Evolutionary conservation across 2,797 vertebrate genomes (phyloP), one percentile per base, ranked within the genome.

Genomic region (Melanotaenia parkinsoni): DNA sequence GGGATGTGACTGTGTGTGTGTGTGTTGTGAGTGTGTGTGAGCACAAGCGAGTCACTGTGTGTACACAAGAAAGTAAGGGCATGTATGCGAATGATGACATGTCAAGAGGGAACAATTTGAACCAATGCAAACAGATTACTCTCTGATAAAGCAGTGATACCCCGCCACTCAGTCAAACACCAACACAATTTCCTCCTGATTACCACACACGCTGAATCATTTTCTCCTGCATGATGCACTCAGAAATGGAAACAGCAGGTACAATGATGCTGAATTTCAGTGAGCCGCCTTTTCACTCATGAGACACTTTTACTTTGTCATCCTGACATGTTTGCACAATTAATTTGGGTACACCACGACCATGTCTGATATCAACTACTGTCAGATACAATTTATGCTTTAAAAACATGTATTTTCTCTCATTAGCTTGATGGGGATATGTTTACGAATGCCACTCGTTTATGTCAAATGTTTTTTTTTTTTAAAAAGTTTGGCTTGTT

Each of bases 71-170:
- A 73, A 71, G 62, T 63, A 60, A 58, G 82, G 50, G 73, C 74
- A 84, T 72, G 84, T 75, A 69, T 83, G 78, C 89, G 88, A 92
- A 74, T 82, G 74, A 92, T 91, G 89, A 74, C 76, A 68, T 58
- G 89, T 88, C 92, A 86, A 69, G 79, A 50, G 76, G 85, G 83
- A 86, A 90, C 84, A 88, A 88, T 91, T 86, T 87, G 74, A 87
- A 81, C 68, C 83, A 72, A 81, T 62, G 70, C 86, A 89, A 89
- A 86, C 86, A 88, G 83, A 92, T 92, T 87, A 86, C 91, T 87
- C 76, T 77, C 82, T 83, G 91, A 91, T 91, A 87, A 87, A 91
- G 88, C 68, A 69, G 82, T 38, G 80, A 88, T 79, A 81, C 77
- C 86, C 81, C 83, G 26, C 70, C 63, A 24, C 54, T 87, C 81